Evolutionary conservation across 2,797 vertebrate genomes (phyloP).

Genomic region (Cichlasoma orientale): DNA sequence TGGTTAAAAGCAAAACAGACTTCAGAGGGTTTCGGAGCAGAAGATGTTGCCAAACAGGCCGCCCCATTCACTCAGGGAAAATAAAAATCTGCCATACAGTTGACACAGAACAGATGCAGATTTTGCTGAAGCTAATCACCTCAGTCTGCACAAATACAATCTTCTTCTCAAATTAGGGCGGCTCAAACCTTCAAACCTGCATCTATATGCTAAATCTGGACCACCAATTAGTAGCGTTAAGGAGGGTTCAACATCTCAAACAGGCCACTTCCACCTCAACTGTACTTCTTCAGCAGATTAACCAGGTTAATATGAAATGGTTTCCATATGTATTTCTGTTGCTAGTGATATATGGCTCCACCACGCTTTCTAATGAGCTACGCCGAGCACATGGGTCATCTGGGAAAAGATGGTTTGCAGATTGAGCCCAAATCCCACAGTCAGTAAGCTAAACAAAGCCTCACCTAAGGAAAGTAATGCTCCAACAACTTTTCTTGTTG

Average conservation of each 20-base stretch:
- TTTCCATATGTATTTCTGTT: constrained; percentile 56
- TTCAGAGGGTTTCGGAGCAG: constrained; percentile 57
- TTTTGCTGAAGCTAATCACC: constrained; percentile 19
- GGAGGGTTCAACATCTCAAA: constrained; percentile 11
- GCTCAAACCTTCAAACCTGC: constrained; percentile 20
- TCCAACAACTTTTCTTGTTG: constrained; percentile 52
- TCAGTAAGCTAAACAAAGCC: constrained; percentile 46
- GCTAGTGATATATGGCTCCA: constrained; percentile 52
- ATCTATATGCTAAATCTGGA: constrained; percentile 16
- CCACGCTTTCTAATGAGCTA: constrained; percentile 48
- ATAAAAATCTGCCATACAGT: constrained; percentile 40
- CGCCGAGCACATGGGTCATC: constrained; percentile 15
- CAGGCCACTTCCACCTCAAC: constrained; percentile 34
- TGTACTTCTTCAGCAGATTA: constrained; percentile 20
- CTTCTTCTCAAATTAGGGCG: constrained; percentile 8
- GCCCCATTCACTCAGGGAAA: neutral
- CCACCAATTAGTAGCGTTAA: constrained; percentile 45
- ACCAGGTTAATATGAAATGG: constrained; percentile 56
- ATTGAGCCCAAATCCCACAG: constrained; percentile 32
- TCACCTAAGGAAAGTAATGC: constrained; percentile 31
- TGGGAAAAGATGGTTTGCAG: constrained; percentile 45
- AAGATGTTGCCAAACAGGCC: constrained; percentile 20
- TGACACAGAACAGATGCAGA: constrained; percentile 47
- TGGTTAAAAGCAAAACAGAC: constrained; percentile 44
- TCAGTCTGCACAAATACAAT: constrained; percentile 3